phyloP scores from a whole-genome alignment of 2,797 vertebrate genomes.

The Botia almorhae region DNA sequence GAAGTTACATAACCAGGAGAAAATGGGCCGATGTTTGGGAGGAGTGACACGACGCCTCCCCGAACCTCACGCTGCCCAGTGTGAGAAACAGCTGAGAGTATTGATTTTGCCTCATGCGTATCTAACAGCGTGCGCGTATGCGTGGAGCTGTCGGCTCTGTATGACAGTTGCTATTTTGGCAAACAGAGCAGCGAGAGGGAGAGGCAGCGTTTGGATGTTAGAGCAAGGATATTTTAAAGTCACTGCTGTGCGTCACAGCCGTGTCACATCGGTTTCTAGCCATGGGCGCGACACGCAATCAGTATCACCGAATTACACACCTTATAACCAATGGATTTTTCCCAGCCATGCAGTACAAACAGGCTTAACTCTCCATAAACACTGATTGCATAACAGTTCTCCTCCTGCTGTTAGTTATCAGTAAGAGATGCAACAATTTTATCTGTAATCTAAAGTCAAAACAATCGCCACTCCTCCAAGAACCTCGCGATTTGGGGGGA shows the following conservation, averaged over 20 bases:
- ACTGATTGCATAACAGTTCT: slow-evolving; percentile 10
- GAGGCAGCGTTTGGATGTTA: slow-evolving; percentile 29
- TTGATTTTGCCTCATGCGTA: slow-evolving; percentile 39
- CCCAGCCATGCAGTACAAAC: neutral
- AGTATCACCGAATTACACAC: slow-evolving; percentile 29
- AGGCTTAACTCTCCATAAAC: neutral
- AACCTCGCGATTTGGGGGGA: neutral
- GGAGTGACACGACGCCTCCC: slow-evolving; percentile 38
- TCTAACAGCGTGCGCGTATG: slow-evolving; percentile 10
- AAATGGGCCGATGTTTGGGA: slow-evolving; percentile 18
- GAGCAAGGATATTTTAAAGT: slow-evolving; percentile 52
- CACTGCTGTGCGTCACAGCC: slow-evolving; percentile 28
- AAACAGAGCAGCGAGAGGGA: slow-evolving; percentile 30
- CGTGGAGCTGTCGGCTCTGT: slow-evolving; percentile 7
- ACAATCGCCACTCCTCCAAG: neutral
- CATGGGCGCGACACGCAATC: neutral
- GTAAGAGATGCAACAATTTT: neutral
- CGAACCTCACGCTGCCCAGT: slow-evolving; percentile 28
- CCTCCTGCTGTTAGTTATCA: slow-evolving; percentile 2
- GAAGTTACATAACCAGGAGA: slow-evolving; percentile 60
- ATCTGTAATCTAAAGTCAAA: slow-evolving; percentile 15
- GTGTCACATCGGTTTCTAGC: neutral
- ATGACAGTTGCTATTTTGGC: slow-evolving; percentile 48
- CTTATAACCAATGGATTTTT: neutral
- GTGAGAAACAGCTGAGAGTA: slow-evolving; percentile 32